These are phyloP conservation scores for Diogma glabrata DNA, from an alignment of 2,888 invertebrate genomes.

Conservation along the genomic window DNA sequence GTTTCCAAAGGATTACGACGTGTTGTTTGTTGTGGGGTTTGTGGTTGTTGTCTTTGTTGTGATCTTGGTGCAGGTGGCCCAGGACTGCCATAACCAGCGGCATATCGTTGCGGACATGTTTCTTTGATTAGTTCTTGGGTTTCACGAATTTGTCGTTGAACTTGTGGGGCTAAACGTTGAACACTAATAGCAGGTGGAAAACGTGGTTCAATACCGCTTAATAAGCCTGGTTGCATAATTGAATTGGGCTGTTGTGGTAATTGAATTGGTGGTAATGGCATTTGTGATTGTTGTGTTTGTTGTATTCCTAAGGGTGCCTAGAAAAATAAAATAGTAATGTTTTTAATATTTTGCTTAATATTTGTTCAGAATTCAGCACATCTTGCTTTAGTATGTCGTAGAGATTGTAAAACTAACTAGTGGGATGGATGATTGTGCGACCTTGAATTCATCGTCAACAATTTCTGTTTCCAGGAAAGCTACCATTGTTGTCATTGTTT, in stretches of 20 bases:
- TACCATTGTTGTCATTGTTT: too few relatives aligned
- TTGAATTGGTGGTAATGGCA: slow-evolving; percentile 5
- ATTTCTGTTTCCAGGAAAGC: too few relatives aligned
- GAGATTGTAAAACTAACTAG: too few relatives aligned
- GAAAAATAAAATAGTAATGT: slow-evolving; percentile 16
- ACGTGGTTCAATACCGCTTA: slow-evolving; percentile 30
- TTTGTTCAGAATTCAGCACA: too few relatives aligned
- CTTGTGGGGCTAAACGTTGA: slow-evolving; percentile 37
- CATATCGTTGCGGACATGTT: slow-evolving; percentile 37
- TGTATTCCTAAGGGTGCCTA: slow-evolving; percentile 26
- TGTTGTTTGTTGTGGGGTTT: slow-evolving; percentile 24
- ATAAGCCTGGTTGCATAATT: background rate
- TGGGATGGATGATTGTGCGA: too few relatives aligned
- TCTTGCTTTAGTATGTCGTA: too few relatives aligned
- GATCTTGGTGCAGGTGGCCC: slow-evolving; percentile 34
- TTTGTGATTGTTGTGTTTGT: slow-evolving; percentile 4
- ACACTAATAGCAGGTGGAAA: slow-evolving; percentile 38
- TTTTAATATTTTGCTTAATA: too few relatives aligned
- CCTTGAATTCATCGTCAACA: too few relatives aligned
- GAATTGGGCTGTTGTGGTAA: slow-evolving; percentile 3
- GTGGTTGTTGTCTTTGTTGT: slow-evolving; percentile 26
- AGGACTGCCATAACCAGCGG: slow-evolving; percentile 36
- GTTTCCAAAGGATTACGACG: slow-evolving; percentile 39
- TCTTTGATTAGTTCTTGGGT: slow-evolving; percentile 39
- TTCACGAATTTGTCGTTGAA: slow-evolving; percentile 37